Percentiles rank a stretch among this genome's conserved stretches.
These are phyloP conservation scores for Actinemys pallida DNA, from an alignment of 2,113 vertebrate genomes.

Conservation along the genomic window DNA sequence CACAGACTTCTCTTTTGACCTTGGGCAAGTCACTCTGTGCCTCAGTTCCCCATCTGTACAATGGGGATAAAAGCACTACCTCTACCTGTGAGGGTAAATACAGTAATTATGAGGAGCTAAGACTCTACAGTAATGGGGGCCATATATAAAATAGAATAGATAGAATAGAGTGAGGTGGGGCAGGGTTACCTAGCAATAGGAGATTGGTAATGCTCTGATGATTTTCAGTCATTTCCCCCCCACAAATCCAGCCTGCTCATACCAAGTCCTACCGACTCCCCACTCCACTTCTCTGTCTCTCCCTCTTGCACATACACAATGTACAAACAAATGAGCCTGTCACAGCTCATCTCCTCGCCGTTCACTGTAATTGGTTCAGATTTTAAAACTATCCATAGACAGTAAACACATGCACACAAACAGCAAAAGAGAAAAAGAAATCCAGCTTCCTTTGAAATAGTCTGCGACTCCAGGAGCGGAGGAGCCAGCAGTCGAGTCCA, in stretches of 20 bases:
- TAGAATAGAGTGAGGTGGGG: neutral
- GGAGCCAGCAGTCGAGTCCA: slow-evolving; percentile 58
- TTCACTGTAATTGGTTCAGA: slow-evolving; percentile 84
- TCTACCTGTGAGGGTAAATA: neutral
- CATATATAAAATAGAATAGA: neutral
- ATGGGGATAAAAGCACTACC: neutral
- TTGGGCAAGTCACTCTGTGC: neutral
- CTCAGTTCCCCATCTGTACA: neutral
- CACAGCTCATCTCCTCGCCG: slow-evolving; percentile 79
- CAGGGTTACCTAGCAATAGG: neutral
- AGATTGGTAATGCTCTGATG: neutral
- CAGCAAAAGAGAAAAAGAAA: slow-evolving; percentile 68
- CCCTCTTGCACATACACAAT: slow-evolving; percentile 65
- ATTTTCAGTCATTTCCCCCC: slow-evolving; percentile 41
- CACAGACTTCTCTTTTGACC: neutral
- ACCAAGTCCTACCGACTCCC: slow-evolving; percentile 47
- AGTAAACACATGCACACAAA: slow-evolving; percentile 72
- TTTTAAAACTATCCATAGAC: slow-evolving; percentile 86
- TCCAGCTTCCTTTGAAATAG: slow-evolving; percentile 75
- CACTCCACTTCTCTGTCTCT: slow-evolving; percentile 22
- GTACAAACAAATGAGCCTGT: slow-evolving; percentile 83
- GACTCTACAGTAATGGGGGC: neutral
- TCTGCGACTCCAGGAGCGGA: slow-evolving; percentile 45
- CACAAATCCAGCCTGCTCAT: neutral
- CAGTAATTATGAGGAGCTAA: neutral